phyloP scores from a whole-genome alignment of 2,888 invertebrate species.

The Serripes groenlandicus region DNA sequence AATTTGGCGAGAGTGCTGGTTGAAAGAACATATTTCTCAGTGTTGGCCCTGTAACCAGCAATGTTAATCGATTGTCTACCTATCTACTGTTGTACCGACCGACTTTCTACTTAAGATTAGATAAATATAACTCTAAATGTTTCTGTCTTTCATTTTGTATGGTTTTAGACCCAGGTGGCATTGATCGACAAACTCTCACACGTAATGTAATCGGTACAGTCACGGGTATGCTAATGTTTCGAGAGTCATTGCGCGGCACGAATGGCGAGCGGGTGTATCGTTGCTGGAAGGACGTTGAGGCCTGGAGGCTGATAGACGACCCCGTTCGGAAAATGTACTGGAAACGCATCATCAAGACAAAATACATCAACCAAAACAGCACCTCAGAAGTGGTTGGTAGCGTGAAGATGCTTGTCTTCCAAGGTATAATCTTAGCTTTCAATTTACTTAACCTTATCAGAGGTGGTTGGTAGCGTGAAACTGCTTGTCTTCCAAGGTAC shows the following conservation, averaged over 20 bases:
- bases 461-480: conserved; percentile 52
- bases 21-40: no score
- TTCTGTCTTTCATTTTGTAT: no score
- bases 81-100: no score
- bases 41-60: no score
- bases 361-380: conserved; percentile 66
- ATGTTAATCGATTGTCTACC: no score
- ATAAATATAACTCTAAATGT: no score
- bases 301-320: conserved; percentile 59
- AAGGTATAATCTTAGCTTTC: conserved; percentile 68
- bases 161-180: conserved; percentile 39
- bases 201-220: conserved; percentile 71
- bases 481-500: conserved; percentile 65
- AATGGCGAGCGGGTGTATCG: conserved; percentile 68
- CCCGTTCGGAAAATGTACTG: conserved; percentile 54
- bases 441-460: no score
- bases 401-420: conserved; percentile 56
- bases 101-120: no score
- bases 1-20: no score
- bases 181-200: conserved; percentile 44
- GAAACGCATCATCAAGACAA: conserved; percentile 67
- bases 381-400: conserved; percentile 40
- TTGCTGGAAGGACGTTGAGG: conserved; percentile 74
- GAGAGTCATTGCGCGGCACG: conserved; percentile 70
- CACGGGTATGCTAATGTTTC: conserved; percentile 72